These are phyloP conservation scores for Prietella phreatophila DNA, from an alignment of 2,113 vertebrate species.

Conservation along the genomic window DNA sequence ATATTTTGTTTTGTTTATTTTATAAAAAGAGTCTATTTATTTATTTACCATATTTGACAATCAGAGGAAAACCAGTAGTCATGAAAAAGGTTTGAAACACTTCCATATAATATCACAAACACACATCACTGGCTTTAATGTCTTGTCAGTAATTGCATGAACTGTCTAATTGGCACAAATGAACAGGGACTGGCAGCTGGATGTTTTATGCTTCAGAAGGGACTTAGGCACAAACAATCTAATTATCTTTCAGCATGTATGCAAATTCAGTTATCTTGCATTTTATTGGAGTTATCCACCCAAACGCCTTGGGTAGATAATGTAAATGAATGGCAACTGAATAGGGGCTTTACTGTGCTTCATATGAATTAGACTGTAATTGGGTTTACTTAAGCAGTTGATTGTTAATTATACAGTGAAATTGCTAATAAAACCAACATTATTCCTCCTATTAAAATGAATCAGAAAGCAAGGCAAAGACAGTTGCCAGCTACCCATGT, in stretches of 20 bases:
- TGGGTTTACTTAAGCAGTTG: background rate
- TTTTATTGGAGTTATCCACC: background rate
- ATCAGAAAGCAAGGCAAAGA: background rate
- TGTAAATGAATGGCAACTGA: background rate
- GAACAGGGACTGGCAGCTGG: constrained; percentile 43
- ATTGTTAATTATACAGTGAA: background rate
- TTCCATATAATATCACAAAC: no score
- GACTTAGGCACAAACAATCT: background rate
- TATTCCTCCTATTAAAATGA: background rate
- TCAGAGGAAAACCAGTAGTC: background rate
- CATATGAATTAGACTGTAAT: background rate
- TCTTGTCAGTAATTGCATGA: constrained; percentile 58
- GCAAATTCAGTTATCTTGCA: background rate
- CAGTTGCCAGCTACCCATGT: background rate
- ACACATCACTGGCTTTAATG: constrained; percentile 54
- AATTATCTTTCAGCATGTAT: background rate
- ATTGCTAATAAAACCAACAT: background rate
- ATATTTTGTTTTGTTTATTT: background rate
- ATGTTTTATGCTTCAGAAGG: constrained; percentile 1
- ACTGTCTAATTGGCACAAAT: constrained; percentile 63
- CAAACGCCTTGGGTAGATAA: background rate
- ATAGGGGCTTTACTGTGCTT: background rate
- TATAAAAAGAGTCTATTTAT: background rate
- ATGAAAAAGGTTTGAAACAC: background rate
- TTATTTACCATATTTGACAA: background rate